Evolutionary conservation across 2,797 vertebrate species (phyloP).

Genomic region (Jordanella pulchra): DNA sequence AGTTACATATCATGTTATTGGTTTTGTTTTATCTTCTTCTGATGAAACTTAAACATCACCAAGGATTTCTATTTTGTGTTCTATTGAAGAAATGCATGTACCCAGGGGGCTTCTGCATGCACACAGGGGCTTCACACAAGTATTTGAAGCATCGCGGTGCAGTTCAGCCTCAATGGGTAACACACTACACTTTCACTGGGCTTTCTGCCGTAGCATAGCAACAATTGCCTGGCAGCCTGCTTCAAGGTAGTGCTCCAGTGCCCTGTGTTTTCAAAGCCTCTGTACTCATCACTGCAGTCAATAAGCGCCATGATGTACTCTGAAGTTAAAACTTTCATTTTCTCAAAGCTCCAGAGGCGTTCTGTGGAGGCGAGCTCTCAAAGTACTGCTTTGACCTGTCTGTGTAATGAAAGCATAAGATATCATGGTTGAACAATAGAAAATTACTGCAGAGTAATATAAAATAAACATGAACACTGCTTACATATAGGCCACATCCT

Average conservation of each 20-base stretch:
- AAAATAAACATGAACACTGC: slow-evolving; percentile 5
- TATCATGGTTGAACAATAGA: slow-evolving; percentile 6
- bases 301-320: slow-evolving; percentile 53
- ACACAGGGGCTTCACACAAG: slow-evolving; percentile 36
- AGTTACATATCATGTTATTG: slow-evolving; percentile 36
- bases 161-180: slow-evolving; percentile 64
- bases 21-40: slow-evolving; percentile 19
- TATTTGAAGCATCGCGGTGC: slow-evolving; percentile 58
- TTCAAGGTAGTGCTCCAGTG: slow-evolving; percentile 67
- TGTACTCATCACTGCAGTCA: slow-evolving; percentile 67
- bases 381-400: slow-evolving; percentile 35
- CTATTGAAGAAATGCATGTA: slow-evolving; percentile 41
- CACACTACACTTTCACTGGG: slow-evolving; percentile 65
- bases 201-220: slow-evolving; percentile 72
- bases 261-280: slow-evolving; percentile 65
- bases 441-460: slow-evolving; percentile 19
- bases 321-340: slow-evolving; percentile 60
- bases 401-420: slow-evolving; percentile 28
- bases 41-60: slow-evolving; percentile 24
- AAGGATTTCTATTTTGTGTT: slow-evolving; percentile 26
- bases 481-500: slow-evolving; percentile 18
- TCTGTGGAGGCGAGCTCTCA: slow-evolving; percentile 15
- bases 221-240: slow-evolving; percentile 71
- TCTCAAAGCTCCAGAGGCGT: slow-evolving; percentile 44
- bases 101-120: slow-evolving; percentile 28